Evolutionary conservation across 30 jellyfish, hydroid and myxozoan genomes (phyloP), one percentile per base, ranked within the genome.

Genomic region (Chironex yamaguchii): DNA sequence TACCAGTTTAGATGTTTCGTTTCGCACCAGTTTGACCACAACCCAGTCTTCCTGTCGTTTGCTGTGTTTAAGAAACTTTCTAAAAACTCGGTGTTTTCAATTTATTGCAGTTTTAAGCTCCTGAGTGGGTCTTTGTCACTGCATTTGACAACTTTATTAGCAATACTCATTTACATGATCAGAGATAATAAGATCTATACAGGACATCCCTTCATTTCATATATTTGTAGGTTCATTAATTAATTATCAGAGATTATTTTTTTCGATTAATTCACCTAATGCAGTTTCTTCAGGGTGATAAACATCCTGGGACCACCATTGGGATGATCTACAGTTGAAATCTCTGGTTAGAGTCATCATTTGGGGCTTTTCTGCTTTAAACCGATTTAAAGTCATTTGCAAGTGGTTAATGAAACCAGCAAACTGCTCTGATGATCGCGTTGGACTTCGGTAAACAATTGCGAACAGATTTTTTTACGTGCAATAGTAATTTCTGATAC

Each of bases 81-180:
- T 75, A 36, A 28, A 86, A 72, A 73, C 62, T 51, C 80, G 74
- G 21, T 62, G 85, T 74, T 72, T 86, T 50, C 81, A 79, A 42
- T 64, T 76, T 52, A 86, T 62, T 4, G 85, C 80, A 6, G 34
- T 29, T 36, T 84, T 84, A 0, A 84, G 31, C 58, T 84, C 72
- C 27, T 71, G 66, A 77, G 89, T 36, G 90, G 78, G 49, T 86
- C 90, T 52, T 86, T 73, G 49, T 86, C 84, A 33, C 52, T 58
- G 31, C 67, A 35, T 24, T 25, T 63, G 1, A 86, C 24, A 25
- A 76, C 79, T 32, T 62, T 66, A 83, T 74, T 74, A 14, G 96
- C 81, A 52, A 86, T 72, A 2, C 31, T 51, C 31, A 81, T 62
- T 62, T 14, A 36, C 36, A 3, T 62, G 74, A 62, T 62, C 74